Evolutionary conservation across 2,888 invertebrate genomes (phyloP).

Genomic region (Metalampra italica): DNA sequence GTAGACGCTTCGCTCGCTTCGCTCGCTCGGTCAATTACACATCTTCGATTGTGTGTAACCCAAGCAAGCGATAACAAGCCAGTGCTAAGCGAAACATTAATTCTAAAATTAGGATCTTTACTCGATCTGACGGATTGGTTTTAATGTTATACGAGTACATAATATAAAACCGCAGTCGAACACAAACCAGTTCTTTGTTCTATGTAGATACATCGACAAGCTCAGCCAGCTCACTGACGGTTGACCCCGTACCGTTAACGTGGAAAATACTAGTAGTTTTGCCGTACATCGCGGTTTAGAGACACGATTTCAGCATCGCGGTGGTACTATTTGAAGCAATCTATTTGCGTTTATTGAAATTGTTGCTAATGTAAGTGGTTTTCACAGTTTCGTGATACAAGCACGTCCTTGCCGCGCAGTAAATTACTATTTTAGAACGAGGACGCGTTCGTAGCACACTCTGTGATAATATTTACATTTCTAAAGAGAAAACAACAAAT

Average conservation of each 20-base stretch:
- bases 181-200: constrained; percentile 58
- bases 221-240: constrained; percentile 26
- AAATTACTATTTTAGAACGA: constrained; percentile 45
- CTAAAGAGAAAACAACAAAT: too few species aligned
- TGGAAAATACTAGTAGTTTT: constrained; percentile 28
- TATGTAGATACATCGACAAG: constrained; percentile 17
- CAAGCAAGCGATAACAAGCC: not conserved
- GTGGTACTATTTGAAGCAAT: constrained; percentile 26
- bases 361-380: constrained; percentile 25
- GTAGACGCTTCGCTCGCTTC: too few species aligned
- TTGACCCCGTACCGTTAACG: constrained; percentile 31
- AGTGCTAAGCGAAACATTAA: not conserved
- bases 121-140: constrained; percentile 30
- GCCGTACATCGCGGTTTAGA: constrained; percentile 26
- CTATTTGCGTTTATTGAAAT: constrained; percentile 30
- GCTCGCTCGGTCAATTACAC: too few species aligned
- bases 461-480: constrained; percentile 12
- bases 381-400: constrained; percentile 25
- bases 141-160: too few species aligned
- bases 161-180: constrained; percentile 36
- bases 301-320: constrained; percentile 20
- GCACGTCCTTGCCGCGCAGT: constrained; percentile 31
- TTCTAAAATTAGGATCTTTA: constrained; percentile 31
- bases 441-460: constrained; percentile 30
- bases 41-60: too few species aligned